Percentiles rank a stretch among this genome's conserved stretches.
Evolutionary conservation across 2,797 vertebrate species (phyloP).

Genomic region (Myotis vivesi): DNA sequence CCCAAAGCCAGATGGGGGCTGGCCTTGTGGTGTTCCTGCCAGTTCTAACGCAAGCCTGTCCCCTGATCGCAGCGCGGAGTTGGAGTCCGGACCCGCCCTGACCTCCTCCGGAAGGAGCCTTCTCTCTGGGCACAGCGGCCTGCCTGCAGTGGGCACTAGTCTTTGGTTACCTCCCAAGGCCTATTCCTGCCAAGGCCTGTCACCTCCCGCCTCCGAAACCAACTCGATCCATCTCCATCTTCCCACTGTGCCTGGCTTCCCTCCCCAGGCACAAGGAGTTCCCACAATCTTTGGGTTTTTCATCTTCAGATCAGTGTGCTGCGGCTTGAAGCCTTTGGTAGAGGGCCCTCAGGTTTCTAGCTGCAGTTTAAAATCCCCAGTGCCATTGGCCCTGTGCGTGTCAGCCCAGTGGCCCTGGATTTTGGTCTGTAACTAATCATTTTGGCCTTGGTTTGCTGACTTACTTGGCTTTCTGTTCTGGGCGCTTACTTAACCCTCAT

Average conservation of each 20-base stretch:
- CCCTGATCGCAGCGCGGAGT: rapidly evolving
- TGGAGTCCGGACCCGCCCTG: not conserved
- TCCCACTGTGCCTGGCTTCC: not conserved
- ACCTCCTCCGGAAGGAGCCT: not conserved
- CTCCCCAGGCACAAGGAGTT: not conserved
- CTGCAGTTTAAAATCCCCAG: not conserved
- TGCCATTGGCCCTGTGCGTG: not conserved
- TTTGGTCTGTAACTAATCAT: not conserved
- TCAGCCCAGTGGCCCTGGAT: not conserved
- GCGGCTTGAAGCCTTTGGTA: not conserved
- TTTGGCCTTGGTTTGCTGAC: not conserved
- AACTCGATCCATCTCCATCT: not conserved
- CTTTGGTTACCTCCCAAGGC: not conserved
- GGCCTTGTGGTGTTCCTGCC: rapidly evolving
- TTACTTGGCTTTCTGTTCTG: not conserved
- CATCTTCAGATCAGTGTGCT: not conserved
- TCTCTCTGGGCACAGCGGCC: not conserved
- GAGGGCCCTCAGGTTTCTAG: not conserved
- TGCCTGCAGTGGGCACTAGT: not conserved
- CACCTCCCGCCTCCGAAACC: not conserved
- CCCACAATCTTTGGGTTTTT: not conserved
- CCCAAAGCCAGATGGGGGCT: not conserved
- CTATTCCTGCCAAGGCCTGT: not conserved
- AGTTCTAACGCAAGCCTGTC: not conserved
- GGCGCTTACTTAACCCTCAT: not conserved